Percentiles rank a stretch among this genome's conserved stretches.
These are phyloP conservation scores for Vollenhovia emeryi DNA, from an alignment of 1,140 invertebrate species.

Conservation along the genomic window DNA sequence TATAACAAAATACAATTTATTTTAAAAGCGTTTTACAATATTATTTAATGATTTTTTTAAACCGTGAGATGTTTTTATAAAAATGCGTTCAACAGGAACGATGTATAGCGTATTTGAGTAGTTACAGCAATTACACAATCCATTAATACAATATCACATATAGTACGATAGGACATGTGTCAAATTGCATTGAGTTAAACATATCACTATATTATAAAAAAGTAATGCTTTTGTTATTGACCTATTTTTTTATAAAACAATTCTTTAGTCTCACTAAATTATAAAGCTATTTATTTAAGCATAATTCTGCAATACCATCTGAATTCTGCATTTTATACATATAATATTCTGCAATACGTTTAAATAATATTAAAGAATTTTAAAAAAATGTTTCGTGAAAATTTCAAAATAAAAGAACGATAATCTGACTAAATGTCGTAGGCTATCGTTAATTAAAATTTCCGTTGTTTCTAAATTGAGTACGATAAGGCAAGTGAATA, in stretches of 20 bases:
- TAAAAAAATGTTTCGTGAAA: not conserved
- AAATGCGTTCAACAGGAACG: not conserved
- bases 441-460: not conserved
- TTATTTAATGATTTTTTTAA: too few species aligned
- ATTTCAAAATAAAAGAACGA: not conserved
- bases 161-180: not conserved
- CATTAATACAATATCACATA: not conserved
- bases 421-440: not conserved
- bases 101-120: not conserved
- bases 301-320: not conserved
- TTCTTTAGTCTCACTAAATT: not conserved
- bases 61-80: too few species aligned
- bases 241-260: not conserved
- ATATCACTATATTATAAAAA: not conserved
- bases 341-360: not conserved
- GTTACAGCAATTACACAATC: not conserved
- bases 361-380: not conserved
- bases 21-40: not conserved
- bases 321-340: too few species aligned
- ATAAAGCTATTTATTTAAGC: not conserved
- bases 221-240: not conserved
- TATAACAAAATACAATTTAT: not conserved
- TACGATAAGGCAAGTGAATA: not conserved
- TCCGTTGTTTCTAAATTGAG: slow-evolving; percentile 26
- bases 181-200: not conserved